Evolutionary conservation across 1,140 invertebrate genomes (phyloP).

Genomic region (Goniozus legneri): DNA sequence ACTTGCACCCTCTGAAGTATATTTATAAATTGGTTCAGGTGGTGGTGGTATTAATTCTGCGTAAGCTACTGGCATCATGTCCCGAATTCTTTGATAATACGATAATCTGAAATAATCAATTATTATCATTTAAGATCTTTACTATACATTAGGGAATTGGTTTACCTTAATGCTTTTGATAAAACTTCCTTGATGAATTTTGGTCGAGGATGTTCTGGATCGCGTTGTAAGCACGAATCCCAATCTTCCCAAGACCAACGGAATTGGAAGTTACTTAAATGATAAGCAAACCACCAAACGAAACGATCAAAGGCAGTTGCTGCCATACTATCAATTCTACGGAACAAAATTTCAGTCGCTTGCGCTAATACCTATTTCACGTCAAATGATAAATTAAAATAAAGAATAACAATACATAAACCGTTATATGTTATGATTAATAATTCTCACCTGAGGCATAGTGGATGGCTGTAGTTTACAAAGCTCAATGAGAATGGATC

Average conservation of each 20-base stretch:
- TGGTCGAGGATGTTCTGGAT: conserved; percentile 88
- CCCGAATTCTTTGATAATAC: conserved; percentile 89
- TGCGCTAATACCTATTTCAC: conserved; percentile 75
- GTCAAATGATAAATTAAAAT: conserved; percentile 4
- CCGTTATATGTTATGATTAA: too few species aligned
- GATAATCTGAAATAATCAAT: conserved; percentile 69
- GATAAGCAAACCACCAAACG: conserved; percentile 97
- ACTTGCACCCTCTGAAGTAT: conserved; percentile 76
- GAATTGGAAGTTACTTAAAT: conserved; percentile 99
- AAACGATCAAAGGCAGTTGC: conserved; percentile 95
- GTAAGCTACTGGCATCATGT: conserved; percentile 88
- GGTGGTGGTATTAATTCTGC: conserved; percentile 76
- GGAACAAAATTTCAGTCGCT: conserved; percentile 95
- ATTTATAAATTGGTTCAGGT: conserved; percentile 79
- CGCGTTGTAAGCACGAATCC: conserved; percentile 79
- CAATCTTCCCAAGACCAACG: conserved; percentile 98
- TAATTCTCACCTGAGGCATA: conserved; percentile 81
- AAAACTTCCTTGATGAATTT: conserved; percentile 94
- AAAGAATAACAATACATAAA: too few species aligned
- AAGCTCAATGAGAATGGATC: conserved; percentile 92
- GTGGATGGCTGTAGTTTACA: conserved; percentile 95
- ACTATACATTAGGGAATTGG: conserved; percentile 7
- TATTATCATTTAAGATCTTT: background rate
- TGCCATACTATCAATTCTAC: conserved; percentile 96
- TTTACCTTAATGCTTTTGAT: conserved; percentile 81